Percentiles rank a stretch among this genome's conserved stretches.
These are phyloP conservation scores for Leptinotarsa tumamoca DNA, from an alignment of 2,888 invertebrate species.

Conservation along the genomic window DNA sequence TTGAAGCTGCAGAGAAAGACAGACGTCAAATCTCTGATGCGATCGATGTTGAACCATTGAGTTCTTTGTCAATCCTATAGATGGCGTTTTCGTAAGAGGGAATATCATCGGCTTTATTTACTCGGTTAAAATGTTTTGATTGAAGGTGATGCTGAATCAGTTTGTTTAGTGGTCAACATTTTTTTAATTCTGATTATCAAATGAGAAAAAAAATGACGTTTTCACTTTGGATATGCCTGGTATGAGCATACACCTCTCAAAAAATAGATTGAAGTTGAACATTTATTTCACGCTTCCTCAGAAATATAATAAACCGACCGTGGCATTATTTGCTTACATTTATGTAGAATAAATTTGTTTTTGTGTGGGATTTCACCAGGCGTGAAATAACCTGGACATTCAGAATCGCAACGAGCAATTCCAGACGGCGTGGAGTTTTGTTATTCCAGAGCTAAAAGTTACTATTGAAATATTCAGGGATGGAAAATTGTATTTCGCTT, in stretches of 20 bases:
- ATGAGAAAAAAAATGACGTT: too few species aligned
- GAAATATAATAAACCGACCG: conserved; percentile 33
- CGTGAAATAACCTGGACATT: conserved; percentile 45
- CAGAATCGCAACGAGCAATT: conserved; percentile 40
- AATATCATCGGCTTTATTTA: too few species aligned
- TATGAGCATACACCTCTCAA: not conserved
- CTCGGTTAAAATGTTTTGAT: too few species aligned
- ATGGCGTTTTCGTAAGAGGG: too few species aligned
- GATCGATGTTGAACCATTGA: too few species aligned
- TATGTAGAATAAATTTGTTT: conserved; percentile 43
- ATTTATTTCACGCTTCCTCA: conserved; percentile 28
- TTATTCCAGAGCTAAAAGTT: conserved; percentile 40
- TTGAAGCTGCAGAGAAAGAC: too few species aligned
- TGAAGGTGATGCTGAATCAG: too few species aligned
- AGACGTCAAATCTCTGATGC: too few species aligned
- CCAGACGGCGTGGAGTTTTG: conserved; percentile 35
- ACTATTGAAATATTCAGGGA: conserved; percentile 54
- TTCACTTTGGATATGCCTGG: not conserved
- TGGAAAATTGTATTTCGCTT: conserved; percentile 41
- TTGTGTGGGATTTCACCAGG: conserved; percentile 40
- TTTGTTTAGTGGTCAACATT: too few species aligned
- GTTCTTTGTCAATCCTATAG: too few species aligned
- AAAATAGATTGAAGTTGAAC: conserved; percentile 1
- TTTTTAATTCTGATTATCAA: too few species aligned
- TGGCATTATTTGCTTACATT: conserved; percentile 42